These are phyloP conservation scores for Falcunculus frontatus DNA, from an alignment of 2,113 vertebrate species.

Conservation along the genomic window DNA sequence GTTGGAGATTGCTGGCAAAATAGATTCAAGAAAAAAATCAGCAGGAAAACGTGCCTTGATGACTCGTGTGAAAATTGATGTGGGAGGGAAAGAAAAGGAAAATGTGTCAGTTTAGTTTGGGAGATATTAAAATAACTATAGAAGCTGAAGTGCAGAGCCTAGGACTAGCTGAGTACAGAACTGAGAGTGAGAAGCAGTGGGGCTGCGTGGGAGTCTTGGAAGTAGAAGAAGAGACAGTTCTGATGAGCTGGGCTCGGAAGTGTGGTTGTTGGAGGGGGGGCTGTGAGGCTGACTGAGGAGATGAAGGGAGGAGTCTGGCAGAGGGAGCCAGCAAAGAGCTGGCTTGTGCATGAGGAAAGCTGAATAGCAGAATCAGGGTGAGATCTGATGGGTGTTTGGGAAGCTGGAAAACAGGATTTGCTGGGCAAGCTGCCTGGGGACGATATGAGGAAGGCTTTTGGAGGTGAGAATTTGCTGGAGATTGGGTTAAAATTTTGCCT, in stretches of 20 bases:
- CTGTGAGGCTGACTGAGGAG: constrained; percentile 14
- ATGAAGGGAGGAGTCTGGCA: constrained; percentile 32
- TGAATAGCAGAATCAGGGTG: neutral
- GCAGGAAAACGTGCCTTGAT: neutral
- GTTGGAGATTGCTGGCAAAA: neutral
- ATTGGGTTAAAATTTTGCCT: neutral
- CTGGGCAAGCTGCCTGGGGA: neutral
- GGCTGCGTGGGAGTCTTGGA: constrained; percentile 12
- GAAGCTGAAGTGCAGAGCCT: neutral
- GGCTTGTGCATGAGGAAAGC: neutral
- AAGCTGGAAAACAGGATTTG: neutral
- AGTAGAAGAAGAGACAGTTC: neutral
- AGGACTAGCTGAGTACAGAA: neutral
- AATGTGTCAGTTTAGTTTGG: constrained; percentile 2
- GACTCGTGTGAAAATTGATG: neutral
- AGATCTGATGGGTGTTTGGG: neutral
- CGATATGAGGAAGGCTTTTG: neutral
- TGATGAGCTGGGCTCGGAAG: neutral
- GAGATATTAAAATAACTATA: constrained; percentile 6
- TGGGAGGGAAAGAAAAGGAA: constrained; percentile 4
- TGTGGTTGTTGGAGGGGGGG: neutral
- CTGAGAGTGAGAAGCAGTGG: neutral
- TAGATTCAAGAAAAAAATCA: neutral
- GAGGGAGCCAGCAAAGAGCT: neutral
- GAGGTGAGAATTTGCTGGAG: neutral